Conservation (phyloP, 2,113 vertebrate genomes). For the Pithys albifrons region DNA sequence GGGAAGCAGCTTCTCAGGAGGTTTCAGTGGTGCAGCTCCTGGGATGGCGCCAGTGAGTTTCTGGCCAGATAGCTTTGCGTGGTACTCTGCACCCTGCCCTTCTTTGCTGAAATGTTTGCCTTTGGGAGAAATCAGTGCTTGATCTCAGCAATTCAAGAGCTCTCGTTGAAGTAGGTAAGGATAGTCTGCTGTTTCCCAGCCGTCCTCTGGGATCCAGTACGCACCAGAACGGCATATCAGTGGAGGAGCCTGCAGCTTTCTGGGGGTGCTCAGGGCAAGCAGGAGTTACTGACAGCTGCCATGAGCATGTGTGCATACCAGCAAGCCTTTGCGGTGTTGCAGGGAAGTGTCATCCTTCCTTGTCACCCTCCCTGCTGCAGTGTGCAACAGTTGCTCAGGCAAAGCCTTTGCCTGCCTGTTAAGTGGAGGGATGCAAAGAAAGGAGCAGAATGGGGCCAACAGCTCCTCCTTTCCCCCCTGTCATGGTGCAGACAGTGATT, state of each 20-base stretch:
- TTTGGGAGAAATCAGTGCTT: neutral
- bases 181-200: neutral
- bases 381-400: fast-evolving
- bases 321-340: neutral
- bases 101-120: neutral
- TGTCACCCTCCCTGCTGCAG: neutral
- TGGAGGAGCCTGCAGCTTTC: neutral
- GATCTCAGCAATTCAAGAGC: neutral
- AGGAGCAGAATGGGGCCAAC: neutral
- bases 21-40: neutral
- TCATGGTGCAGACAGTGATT: neutral
- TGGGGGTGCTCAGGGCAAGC: neutral
- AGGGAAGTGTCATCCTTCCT: neutral
- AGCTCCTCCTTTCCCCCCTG: neutral
- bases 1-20: neutral
- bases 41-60: neutral
- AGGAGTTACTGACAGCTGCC: neutral
- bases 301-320: fast-evolving
- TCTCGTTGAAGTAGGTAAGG: neutral
- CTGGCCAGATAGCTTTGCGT: neutral
- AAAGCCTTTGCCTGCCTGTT: neutral
- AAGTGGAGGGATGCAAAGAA: neutral
- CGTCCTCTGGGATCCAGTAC: neutral
- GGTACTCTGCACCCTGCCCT: neutral
- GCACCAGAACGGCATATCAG: neutral